A percentile compares a stretch with the other conserved stretches of the same genome.
These are phyloP conservation scores for Calephelis virginiensis DNA, from an alignment of 1,140 invertebrate genomes.

Conservation along the genomic window DNA sequence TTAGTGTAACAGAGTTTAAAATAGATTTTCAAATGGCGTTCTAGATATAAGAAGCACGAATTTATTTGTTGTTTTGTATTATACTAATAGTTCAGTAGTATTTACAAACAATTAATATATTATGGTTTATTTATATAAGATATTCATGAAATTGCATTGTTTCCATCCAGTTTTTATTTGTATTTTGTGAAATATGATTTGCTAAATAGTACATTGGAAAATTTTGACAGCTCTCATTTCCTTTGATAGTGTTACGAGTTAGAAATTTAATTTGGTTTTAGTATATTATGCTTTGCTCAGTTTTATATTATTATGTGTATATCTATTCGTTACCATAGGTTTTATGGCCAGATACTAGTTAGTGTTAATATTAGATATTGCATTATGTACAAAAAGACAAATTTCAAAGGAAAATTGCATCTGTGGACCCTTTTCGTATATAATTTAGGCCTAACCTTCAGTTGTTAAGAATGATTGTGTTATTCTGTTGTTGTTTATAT, in stretches of 20 bases:
- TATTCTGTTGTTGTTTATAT: constrained; percentile 21
- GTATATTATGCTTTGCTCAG: constrained; percentile 59
- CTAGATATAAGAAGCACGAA: constrained; percentile 72
- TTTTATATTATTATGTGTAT: constrained; percentile 50
- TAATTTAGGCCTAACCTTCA: constrained; percentile 54
- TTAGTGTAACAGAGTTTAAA: constrained; percentile 50
- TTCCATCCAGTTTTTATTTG: constrained; percentile 50
- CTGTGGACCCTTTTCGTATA: constrained; percentile 35
- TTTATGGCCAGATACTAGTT: constrained; percentile 72
- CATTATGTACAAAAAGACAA: constrained; percentile 59
- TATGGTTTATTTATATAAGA: constrained; percentile 45
- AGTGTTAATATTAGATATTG: constrained; percentile 55
- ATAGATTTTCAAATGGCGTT: constrained; percentile 61
- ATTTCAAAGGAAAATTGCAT: constrained; percentile 27
- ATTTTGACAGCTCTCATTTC: constrained; percentile 14
- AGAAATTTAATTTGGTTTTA: constrained; percentile 34
- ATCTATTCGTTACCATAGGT: constrained; percentile 72
- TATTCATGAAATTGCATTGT: constrained; percentile 41
- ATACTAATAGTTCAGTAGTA: constrained; percentile 65
- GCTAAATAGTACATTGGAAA: constrained; percentile 18
- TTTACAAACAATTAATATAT: constrained; percentile 66
- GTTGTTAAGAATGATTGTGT: constrained; percentile 27
- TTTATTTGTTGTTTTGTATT: constrained; percentile 76
- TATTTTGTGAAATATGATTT: constrained; percentile 18
- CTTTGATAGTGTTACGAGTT: constrained; percentile 37